These are phyloP conservation scores for Drosophila pachea DNA, from an alignment of 1,140 invertebrate genomes.

Conservation along the genomic window DNA sequence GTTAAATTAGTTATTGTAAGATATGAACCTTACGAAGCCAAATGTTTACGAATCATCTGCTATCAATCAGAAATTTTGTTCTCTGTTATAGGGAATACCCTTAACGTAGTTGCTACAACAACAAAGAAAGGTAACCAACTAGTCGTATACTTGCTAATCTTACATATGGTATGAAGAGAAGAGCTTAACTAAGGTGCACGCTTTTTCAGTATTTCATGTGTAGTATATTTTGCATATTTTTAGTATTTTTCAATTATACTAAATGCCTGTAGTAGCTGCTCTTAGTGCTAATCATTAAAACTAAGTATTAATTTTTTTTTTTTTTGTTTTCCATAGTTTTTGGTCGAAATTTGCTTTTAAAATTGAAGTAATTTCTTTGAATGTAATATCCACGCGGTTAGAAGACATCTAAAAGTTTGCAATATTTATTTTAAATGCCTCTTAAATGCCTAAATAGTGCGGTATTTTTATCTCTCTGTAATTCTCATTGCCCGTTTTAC, in stretches of 20 bases:
- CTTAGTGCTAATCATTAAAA: slow-evolving; percentile 21
- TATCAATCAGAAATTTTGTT: too few species aligned
- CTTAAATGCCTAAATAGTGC: slow-evolving; percentile 53
- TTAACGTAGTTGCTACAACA: too few species aligned
- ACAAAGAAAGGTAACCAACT: background rate
- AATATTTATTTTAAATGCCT: slow-evolving; percentile 39
- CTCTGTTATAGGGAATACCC: too few species aligned
- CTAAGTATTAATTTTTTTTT: slow-evolving; percentile 5
- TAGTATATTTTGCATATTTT: slow-evolving; percentile 8
- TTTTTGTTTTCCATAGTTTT: slow-evolving; percentile 29
- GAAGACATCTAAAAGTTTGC: slow-evolving; percentile 36
- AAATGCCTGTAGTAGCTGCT: slow-evolving; percentile 17
- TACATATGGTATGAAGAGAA: slow-evolving; percentile 8
- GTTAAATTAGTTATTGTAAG: too few species aligned
- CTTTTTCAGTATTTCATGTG: background rate
- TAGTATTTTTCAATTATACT: slow-evolving; percentile 9
- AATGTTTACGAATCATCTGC: too few species aligned
- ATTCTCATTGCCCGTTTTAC: slow-evolving; percentile 35
- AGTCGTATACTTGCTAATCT: slow-evolving; percentile 16
- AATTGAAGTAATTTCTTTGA: slow-evolving; percentile 16
- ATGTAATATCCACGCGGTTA: slow-evolving; percentile 11
- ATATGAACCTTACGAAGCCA: too few species aligned
- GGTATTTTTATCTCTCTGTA: slow-evolving; percentile 20
- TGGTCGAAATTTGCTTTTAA: slow-evolving; percentile 63
- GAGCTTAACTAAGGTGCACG: slow-evolving; percentile 13